phyloP scores from a whole-genome alignment of 2,797 vertebrate species.

The Mycteria americana region DNA sequence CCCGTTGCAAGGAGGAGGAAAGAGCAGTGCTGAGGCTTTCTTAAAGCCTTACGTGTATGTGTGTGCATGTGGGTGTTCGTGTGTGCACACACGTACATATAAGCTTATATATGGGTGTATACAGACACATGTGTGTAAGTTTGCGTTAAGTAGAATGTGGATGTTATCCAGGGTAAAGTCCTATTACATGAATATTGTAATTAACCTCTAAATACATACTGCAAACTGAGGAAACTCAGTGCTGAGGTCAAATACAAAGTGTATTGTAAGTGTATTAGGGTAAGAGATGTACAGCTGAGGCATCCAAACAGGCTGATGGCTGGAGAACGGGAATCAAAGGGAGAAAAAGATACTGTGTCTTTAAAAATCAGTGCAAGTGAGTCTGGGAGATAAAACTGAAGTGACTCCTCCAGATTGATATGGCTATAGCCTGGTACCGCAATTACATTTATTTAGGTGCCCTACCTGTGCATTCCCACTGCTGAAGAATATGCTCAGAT shows the following conservation, averaged over 20 bases:
- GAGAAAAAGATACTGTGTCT: background rate
- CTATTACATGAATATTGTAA: background rate
- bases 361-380: background rate
- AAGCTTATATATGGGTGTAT: fast-evolving
- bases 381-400: background rate
- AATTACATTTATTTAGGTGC: background rate
- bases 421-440: background rate
- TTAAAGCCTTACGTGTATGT: background rate
- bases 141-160: background rate
- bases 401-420: background rate
- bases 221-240: background rate
- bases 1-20: background rate
- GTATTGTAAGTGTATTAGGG: background rate
- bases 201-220: background rate
- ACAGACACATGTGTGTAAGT: fast-evolving
- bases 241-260: background rate
- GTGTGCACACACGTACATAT: fast-evolving
- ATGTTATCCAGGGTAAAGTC: background rate
- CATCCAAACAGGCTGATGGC: background rate
- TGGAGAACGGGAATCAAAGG: background rate
- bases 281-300: background rate
- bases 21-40: background rate
- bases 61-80: background rate
- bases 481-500: background rate
- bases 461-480: background rate